Percentiles rank a stretch among this genome's conserved stretches.
Conservation (phyloP, 2,113 vertebrate species). For the Ctenomys sociabilis region DNA sequence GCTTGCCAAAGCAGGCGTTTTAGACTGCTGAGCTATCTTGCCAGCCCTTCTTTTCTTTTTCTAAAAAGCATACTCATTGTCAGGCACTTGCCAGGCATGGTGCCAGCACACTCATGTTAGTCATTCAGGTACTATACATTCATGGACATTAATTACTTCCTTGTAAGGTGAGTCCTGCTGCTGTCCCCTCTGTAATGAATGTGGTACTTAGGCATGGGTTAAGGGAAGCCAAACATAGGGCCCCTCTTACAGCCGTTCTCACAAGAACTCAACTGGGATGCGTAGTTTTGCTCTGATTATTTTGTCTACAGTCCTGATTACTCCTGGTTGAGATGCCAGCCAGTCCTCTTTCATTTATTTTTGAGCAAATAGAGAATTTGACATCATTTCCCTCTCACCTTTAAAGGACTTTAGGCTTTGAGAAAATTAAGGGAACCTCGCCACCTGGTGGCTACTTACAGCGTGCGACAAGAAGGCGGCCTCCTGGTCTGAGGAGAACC, state of each 20-base stretch:
- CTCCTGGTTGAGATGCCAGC: not conserved
- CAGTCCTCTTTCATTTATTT: not conserved
- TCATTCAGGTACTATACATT: not conserved
- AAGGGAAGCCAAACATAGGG: not conserved
- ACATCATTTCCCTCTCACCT: not conserved
- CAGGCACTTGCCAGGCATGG: not conserved
- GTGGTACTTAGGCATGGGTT: not conserved
- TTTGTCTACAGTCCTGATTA: not conserved
- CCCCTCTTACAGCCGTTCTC: not conserved
- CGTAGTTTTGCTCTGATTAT: not conserved
- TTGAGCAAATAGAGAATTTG: not conserved
- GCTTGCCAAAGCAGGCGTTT: no score
- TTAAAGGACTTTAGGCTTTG: not conserved
- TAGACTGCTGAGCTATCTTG: no score
- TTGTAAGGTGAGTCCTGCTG: not conserved
- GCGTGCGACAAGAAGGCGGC: not conserved
- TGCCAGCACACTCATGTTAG: not conserved
- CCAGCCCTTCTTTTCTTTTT: no score
- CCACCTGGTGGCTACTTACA: constrained; percentile 70
- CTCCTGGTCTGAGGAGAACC: not conserved
- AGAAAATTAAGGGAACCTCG: constrained; percentile 56
- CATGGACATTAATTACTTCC: not conserved
- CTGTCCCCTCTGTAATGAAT: not conserved
- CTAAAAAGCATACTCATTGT: not conserved
- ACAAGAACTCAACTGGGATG: not conserved